Evolutionary conservation across 2,888 invertebrate species (phyloP).

Genomic region (Taenaris catops): DNA sequence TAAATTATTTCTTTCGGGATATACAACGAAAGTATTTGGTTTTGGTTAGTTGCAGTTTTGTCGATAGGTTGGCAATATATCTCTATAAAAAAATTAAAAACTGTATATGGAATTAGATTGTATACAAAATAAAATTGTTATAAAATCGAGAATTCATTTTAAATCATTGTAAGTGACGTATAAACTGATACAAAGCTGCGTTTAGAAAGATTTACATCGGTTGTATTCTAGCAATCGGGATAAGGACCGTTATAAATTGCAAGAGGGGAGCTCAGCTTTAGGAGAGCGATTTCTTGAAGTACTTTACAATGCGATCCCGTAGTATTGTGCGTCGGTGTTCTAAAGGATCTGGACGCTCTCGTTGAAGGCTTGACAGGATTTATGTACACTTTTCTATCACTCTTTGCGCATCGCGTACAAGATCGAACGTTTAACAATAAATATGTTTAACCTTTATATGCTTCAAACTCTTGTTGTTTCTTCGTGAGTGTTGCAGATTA

Average conservation of each 20-base stretch:
- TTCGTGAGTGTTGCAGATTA: too few relatives aligned
- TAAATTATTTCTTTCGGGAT: too few relatives aligned
- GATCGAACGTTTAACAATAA: slow-evolving; percentile 6
- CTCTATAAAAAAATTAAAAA: background rate
- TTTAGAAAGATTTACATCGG: slow-evolving; percentile 23
- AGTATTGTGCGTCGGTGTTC: slow-evolving; percentile 46
- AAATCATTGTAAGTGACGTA: slow-evolving; percentile 13
- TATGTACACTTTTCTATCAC: slow-evolving; percentile 30
- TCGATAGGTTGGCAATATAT: too few relatives aligned
- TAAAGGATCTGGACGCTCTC: slow-evolving; percentile 46
- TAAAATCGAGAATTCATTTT: slow-evolving; percentile 1
- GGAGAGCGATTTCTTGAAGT: slow-evolving; percentile 69
- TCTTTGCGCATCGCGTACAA: slow-evolving; percentile 19
- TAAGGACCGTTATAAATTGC: slow-evolving; percentile 67
- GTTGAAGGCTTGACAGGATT: slow-evolving; percentile 47
- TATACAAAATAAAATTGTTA: too few relatives aligned
- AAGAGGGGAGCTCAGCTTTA: slow-evolving; percentile 65
- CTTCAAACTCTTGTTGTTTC: too few relatives aligned
- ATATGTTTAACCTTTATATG: background rate
- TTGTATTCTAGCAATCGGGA: slow-evolving; percentile 56
- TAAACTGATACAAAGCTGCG: slow-evolving; percentile 20
- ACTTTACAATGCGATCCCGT: slow-evolving; percentile 59
- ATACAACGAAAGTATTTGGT: too few relatives aligned
- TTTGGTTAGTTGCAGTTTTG: too few relatives aligned
- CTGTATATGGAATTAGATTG: too few relatives aligned